Evolutionary conservation across 1,140 invertebrate species (phyloP).

Genomic region (Muscidifurax raptorellus): DNA sequence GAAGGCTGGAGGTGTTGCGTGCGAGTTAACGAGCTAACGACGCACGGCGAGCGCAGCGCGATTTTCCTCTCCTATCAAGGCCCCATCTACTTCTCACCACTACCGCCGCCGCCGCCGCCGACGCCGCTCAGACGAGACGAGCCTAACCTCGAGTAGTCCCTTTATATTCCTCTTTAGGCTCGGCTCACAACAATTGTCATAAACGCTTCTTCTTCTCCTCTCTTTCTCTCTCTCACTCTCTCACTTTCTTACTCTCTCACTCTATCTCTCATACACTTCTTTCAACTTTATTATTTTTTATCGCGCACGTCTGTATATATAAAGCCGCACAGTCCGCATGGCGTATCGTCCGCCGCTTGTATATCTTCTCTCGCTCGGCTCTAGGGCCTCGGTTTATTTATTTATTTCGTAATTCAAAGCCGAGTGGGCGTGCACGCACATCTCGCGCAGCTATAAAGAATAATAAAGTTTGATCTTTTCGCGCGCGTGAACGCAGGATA

Average conservation of each 20-base stretch:
- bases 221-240: constrained; percentile 17
- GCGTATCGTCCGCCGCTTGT: not conserved
- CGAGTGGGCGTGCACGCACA: constrained; percentile 39
- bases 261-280: too few species aligned
- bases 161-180: constrained; percentile 52
- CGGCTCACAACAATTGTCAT: constrained; percentile 32
- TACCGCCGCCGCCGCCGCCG: constrained; percentile 39
- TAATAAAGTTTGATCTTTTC: constrained; percentile 52
- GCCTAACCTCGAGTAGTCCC: constrained; percentile 57
- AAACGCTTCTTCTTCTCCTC: constrained; percentile 45
- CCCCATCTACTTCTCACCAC: constrained; percentile 74
- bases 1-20: constrained; percentile 73
- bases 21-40: constrained; percentile 76
- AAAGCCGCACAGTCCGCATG: not conserved
- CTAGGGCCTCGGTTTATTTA: constrained; percentile 35
- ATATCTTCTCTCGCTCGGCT: not conserved
- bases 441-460: constrained; percentile 39
- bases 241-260: not conserved
- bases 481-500: not conserved
- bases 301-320: too few species aligned
- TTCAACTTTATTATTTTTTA: constrained; percentile 19
- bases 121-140: constrained; percentile 57
- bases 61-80: constrained; percentile 75
- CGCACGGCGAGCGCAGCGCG: constrained; percentile 70
- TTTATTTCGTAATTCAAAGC: constrained; percentile 53